Conservation (phyloP, 2,888 invertebrate genomes). For the Ferrisia virgata region DNA sequence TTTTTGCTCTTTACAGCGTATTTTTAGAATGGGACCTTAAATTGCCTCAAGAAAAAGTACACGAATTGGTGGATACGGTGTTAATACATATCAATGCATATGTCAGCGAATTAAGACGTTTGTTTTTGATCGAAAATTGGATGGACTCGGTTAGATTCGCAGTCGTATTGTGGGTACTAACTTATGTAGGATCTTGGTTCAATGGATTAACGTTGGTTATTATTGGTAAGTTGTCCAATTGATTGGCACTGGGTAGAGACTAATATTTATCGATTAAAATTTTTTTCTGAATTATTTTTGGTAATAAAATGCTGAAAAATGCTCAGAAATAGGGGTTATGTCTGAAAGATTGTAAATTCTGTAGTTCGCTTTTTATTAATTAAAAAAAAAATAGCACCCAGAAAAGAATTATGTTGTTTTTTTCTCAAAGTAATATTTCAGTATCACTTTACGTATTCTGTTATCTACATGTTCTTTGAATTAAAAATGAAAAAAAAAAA, state of each 20-base stretch:
- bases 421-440: too few relatives aligned
- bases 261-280: background rate
- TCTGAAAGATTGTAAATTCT: too few relatives aligned
- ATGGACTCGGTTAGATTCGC: constrained; percentile 95
- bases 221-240: constrained; percentile 65
- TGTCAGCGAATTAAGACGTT: constrained; percentile 77
- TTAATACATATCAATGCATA: constrained; percentile 84
- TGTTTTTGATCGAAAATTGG: constrained; percentile 95
- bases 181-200: constrained; percentile 97
- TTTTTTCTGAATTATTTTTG: too few relatives aligned
- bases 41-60: constrained; percentile 86
- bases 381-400: too few relatives aligned
- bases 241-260: background rate
- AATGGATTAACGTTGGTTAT: constrained; percentile 98
- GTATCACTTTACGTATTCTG: too few relatives aligned
- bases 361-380: too few relatives aligned
- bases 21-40: constrained; percentile 63
- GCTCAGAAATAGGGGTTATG: too few relatives aligned
- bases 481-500: too few relatives aligned
- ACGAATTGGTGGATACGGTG: constrained; percentile 79
- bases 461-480: too few relatives aligned
- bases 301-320: too few relatives aligned
- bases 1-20: constrained; percentile 41
- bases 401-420: too few relatives aligned
- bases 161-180: constrained; percentile 91